Evolutionary conservation across 2,888 invertebrate species (phyloP).

Genomic region (Pandemis cinnamomeana): DNA sequence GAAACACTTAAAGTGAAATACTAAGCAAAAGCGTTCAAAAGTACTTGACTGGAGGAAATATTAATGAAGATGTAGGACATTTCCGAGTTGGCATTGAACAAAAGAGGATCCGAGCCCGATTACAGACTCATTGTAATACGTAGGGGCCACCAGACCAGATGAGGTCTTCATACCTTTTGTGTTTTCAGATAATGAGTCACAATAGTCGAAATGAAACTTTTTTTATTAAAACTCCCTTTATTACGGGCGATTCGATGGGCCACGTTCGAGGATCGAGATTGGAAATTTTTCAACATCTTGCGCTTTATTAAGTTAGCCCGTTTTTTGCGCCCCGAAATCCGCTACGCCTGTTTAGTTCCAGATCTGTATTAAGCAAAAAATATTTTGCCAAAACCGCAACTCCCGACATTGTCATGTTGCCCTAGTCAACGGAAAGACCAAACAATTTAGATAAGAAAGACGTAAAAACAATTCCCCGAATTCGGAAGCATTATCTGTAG

Average conservation of each 20-base stretch:
- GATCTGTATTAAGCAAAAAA: neutral
- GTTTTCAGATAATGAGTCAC: slow-evolving; percentile 65
- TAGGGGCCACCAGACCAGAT: slow-evolving; percentile 55
- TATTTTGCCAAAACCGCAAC: neutral
- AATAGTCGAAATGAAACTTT: slow-evolving; percentile 51
- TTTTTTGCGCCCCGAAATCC: slow-evolving; percentile 51
- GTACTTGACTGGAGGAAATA: slow-evolving; percentile 55
- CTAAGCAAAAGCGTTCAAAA: slow-evolving; percentile 23
- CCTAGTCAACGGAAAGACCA: neutral
- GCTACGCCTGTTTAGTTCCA: slow-evolving; percentile 15
- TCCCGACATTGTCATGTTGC: neutral
- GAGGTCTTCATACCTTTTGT: slow-evolving; percentile 65
- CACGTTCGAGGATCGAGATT: slow-evolving; percentile 68
- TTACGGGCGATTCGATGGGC: slow-evolving; percentile 71
- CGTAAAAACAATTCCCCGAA: slow-evolving; percentile 15
- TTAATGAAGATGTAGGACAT: slow-evolving; percentile 77
- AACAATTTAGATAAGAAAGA: slow-evolving; percentile 24
- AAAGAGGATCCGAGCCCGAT: slow-evolving; percentile 59
- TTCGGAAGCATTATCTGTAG: slow-evolving; percentile 24
- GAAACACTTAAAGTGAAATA: slow-evolving; percentile 6
- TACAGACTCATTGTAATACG: slow-evolving; percentile 55
- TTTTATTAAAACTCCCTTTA: slow-evolving; percentile 70
- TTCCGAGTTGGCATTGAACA: slow-evolving; percentile 65
- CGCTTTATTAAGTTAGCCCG: slow-evolving; percentile 66
- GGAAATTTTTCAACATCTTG: slow-evolving; percentile 70